These are phyloP conservation scores for Saguinus midas DNA, from an alignment of 2,113 vertebrate genomes.

Conservation along the genomic window DNA sequence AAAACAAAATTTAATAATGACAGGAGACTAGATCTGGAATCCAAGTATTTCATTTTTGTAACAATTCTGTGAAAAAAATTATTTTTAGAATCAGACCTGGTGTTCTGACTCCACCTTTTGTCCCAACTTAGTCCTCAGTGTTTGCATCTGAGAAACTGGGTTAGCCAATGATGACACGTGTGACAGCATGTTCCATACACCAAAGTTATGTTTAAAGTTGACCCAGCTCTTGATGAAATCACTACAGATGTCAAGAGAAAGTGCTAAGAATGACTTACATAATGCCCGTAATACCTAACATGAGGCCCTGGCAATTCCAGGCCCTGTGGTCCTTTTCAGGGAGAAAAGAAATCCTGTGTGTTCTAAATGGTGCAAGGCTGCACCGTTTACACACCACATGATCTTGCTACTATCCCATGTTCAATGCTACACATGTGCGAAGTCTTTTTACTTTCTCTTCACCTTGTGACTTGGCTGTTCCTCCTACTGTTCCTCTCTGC, in stretches of 20 bases:
- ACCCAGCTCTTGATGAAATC: background rate
- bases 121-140: background rate
- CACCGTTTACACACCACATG: no score
- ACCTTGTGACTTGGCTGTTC: slow-evolving; percentile 81
- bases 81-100: background rate
- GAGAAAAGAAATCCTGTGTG: background rate
- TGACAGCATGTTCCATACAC: background rate
- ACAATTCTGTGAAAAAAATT: background rate
- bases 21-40: background rate
- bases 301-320: no score
- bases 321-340: background rate
- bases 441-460: background rate
- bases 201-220: background rate
- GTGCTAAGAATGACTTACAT: background rate
- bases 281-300: no score
- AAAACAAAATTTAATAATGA: background rate
- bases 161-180: rapidly evolving
- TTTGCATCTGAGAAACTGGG: background rate
- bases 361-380: no score
- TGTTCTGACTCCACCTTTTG: rapidly evolving
- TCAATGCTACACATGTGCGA: background rate
- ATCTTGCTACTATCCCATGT: no score
- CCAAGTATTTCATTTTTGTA: background rate
- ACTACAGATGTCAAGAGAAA: background rate
- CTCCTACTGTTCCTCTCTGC: slow-evolving; percentile 74